phyloP scores from a whole-genome alignment of 2,888 invertebrate genomes.

The Drosophila mayaguana region DNA sequence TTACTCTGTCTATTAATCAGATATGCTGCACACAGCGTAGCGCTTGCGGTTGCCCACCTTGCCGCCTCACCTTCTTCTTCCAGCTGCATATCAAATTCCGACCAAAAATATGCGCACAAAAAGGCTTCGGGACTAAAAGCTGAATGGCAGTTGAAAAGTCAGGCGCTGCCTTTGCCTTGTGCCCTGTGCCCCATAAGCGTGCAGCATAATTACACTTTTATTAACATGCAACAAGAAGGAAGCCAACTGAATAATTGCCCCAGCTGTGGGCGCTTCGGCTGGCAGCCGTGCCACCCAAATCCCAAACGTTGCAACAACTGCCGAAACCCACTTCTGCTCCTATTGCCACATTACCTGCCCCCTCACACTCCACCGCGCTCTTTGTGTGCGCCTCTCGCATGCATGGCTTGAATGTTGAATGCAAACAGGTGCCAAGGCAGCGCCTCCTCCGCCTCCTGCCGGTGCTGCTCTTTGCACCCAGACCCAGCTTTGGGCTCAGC shows the following conservation, averaged over 20 bases:
- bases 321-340: constrained; percentile 17
- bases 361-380: not conserved
- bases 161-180: constrained; percentile 13
- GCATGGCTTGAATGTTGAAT: constrained; percentile 62
- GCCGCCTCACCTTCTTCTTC: constrained; percentile 14
- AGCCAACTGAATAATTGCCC: constrained; percentile 58
- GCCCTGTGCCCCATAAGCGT: constrained; percentile 32
- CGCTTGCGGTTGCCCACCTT: not conserved
- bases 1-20: constrained; percentile 8
- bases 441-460: not conserved
- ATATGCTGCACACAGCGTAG: constrained; percentile 1
- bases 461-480: not conserved
- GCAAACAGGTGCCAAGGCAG: constrained; percentile 69
- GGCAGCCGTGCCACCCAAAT: not conserved
- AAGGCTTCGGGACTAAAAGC: constrained; percentile 35
- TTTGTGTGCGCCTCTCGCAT: constrained; percentile 32
- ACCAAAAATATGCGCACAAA: constrained; percentile 71
- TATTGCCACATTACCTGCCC: not conserved
- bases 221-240: constrained; percentile 62
- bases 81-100: constrained; percentile 59
- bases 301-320: not conserved
- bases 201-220: constrained; percentile 74
- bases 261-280: constrained; percentile 11
- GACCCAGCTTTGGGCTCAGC: not conserved
- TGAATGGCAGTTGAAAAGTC: constrained; percentile 32